These are phyloP conservation scores for Diadegma fenestrale DNA, from an alignment of 2,888 invertebrate genomes.

Conservation along the genomic window DNA sequence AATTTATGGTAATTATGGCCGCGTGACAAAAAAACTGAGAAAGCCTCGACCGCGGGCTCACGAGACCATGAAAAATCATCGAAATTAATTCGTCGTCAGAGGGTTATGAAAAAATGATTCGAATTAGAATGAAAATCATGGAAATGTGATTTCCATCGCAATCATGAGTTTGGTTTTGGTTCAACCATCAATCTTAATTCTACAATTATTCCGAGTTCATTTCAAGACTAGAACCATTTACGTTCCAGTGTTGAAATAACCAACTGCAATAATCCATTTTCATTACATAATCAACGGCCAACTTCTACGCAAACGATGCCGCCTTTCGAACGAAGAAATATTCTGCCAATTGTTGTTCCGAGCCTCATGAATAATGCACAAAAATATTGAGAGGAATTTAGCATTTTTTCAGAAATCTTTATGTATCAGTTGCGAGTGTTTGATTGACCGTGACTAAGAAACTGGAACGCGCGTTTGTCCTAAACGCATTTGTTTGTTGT, in stretches of 20 bases:
- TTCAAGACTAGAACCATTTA: background rate
- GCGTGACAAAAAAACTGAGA: background rate
- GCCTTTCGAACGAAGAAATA: background rate
- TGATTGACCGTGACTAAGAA: background rate
- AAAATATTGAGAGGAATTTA: background rate
- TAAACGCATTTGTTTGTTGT: constrained; percentile 2
- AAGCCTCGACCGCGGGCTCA: background rate
- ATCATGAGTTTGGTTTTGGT: background rate
- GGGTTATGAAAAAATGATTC: background rate
- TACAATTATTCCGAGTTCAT: constrained; percentile 1
- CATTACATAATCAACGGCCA: background rate
- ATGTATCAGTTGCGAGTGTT: background rate
- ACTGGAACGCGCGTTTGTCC: constrained; percentile 12
- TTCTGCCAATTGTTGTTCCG: background rate
- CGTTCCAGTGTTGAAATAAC: background rate
- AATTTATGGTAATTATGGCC: constrained; percentile 7
- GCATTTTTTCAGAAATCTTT: background rate
- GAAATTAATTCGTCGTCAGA: background rate
- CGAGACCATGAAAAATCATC: background rate
- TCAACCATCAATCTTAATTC: background rate
- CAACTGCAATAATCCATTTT: background rate
- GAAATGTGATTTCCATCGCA: background rate
- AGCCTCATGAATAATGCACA: background rate
- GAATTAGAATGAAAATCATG: background rate
- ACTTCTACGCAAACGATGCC: background rate